Evolutionary conservation across 1,140 invertebrate genomes (phyloP), one percentile per base, ranked within the genome.

Genomic region (Carcinoscorpius rotundicauda): DNA sequence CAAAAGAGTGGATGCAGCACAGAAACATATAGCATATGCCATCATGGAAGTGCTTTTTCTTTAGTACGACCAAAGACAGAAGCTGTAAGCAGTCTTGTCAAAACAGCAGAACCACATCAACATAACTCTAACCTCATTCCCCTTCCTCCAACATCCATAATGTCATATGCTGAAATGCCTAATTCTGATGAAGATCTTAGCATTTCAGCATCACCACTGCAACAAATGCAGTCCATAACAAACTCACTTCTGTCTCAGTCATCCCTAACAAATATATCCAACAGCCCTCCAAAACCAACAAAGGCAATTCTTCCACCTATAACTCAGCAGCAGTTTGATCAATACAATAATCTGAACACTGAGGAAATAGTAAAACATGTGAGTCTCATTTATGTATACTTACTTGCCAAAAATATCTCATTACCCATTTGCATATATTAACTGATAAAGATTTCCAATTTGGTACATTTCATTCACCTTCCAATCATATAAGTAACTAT

Each of bases 311-410:
- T 98, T 71, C 93, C 94, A 49, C 96, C 96, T 1, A 98, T 99
- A 66, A 98, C 95, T 0, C 96, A 98, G 75, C 95, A 98, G 74
- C 94, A 99, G 75, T 98, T 99, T 78, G 96, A 99, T 78, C 86
- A 94, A 77, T 99, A 97, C 81, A 93, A 96, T 74, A 95, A 94
- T 77, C 84, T 99, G 60, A 97, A 98, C 76, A 99, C 97, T 0
- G 96, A 99, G 80, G 95, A 98, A 68, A 93, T 99, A 69, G 97
- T 99, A 49, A 89, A 94, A 71, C 90, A 87, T 81, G 85, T 99
- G 4, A 65, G 61, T 3, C n/a, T 29, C 29, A 29, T 29, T 29
- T 29, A 29, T 29, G 29, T 29, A 29, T 29, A 29, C 29, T 29
- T 29, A 29, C 29, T 29, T 29, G 29, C 29, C 29, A 29, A 29